Conservation (phyloP, 37 sponge, comb jelly and placozoan species). For the Cliona cf. orientalis region DNA sequence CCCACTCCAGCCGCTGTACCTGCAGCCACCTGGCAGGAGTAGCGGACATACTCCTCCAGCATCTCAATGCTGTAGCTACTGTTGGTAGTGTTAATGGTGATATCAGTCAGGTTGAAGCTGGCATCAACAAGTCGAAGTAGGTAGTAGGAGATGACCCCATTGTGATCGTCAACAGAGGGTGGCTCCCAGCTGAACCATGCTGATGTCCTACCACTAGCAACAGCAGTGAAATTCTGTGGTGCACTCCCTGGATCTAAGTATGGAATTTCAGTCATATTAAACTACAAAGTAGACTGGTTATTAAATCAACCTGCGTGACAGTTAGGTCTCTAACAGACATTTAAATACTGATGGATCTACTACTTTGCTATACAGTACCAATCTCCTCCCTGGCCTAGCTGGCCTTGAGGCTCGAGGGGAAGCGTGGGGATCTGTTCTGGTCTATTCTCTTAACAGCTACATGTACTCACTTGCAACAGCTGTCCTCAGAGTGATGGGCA, state of each 20-base stretch:
- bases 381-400: no score
- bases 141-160: not conserved
- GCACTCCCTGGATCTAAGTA: conserved; percentile 1
- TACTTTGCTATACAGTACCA: no score
- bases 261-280: no score
- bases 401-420: no score
- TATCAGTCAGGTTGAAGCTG: not conserved
- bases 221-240: not conserved
- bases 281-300: no score
- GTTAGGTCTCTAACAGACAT: no score
- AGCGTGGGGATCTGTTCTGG: no score
- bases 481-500: not conserved
- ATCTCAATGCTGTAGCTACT: conserved; percentile 6
- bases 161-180: not conserved
- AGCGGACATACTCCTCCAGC: conserved; percentile 34
- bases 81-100: not conserved
- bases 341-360: no score
- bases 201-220: not conserved
- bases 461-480: no score
- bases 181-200: not conserved
- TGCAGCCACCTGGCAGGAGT: conserved; percentile 14
- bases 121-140: not conserved
- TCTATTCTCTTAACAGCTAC: no score
- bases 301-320: no score
- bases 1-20: conserved; percentile 12